A percentile compares a stretch with the other conserved stretches of the same genome.
Conservation (phyloP, 2,113 vertebrate species). For the Carassius auratus region DNA sequence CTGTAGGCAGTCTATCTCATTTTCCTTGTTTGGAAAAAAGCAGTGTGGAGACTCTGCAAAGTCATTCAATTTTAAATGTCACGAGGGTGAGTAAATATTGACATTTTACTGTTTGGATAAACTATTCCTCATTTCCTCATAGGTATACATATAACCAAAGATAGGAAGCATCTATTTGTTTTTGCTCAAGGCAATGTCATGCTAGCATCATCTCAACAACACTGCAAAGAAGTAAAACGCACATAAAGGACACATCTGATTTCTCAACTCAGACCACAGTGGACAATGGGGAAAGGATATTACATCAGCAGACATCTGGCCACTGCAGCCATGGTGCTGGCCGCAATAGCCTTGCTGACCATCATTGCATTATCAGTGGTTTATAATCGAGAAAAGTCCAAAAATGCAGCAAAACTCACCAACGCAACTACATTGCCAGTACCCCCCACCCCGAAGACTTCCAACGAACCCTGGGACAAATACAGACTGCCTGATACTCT, state of each 20-base stretch:
- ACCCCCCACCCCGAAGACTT: not conserved
- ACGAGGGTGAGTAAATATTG: not conserved
- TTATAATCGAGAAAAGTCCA: constrained; percentile 81
- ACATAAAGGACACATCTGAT: not conserved
- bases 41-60: not conserved
- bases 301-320: constrained; percentile 83
- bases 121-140: not conserved
- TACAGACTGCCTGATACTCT: constrained; percentile 82
- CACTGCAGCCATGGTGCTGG: constrained; percentile 73
- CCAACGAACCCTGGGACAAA: constrained; percentile 76
- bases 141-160: constrained; percentile 17
- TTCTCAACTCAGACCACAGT: constrained; percentile 25
- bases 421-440: accelerated
- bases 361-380: constrained; percentile 85
- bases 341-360: constrained; percentile 68
- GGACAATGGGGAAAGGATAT: constrained; percentile 87
- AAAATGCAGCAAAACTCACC: constrained; percentile 46
- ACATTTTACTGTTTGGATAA: not conserved
- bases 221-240: not conserved
- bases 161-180: constrained; percentile 9
- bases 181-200: not conserved
- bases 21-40: not conserved
- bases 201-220: constrained; percentile 26
- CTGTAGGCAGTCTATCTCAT: too few relatives aligned
- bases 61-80: not conserved